phyloP scores from a whole-genome alignment of 2,113 vertebrate species.

The Scomber japonicus region DNA sequence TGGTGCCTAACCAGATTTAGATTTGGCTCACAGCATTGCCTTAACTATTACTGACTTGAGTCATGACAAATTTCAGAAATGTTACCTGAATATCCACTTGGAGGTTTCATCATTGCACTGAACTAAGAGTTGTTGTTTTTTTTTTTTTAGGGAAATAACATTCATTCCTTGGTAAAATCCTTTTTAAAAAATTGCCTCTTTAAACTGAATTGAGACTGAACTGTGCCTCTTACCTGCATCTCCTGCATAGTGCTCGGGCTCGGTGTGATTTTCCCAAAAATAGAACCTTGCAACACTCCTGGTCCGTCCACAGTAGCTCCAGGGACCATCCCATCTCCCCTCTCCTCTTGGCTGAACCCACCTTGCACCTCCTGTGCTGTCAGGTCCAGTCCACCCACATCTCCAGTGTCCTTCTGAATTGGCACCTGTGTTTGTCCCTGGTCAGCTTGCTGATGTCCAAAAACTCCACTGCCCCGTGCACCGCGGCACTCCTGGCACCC shows the following conservation, averaged over 20 bases:
- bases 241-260: slow-evolving; percentile 80
- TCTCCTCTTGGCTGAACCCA: slow-evolving; percentile 76
- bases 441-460: slow-evolving; percentile 78
- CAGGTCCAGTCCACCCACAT: slow-evolving; percentile 76
- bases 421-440: slow-evolving; percentile 62
- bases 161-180: background rate
- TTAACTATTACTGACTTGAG: background rate
- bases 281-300: slow-evolving; percentile 69
- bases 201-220: slow-evolving; percentile 3
- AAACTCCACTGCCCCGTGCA: slow-evolving; percentile 83
- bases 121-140: background rate
- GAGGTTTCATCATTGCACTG: background rate
- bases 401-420: slow-evolving; percentile 49
- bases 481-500: slow-evolving; percentile 89
- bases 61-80: background rate
- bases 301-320: slow-evolving; percentile 49
- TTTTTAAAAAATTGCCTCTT: background rate
- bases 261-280: slow-evolving; percentile 58
- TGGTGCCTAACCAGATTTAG: background rate
- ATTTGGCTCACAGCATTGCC: background rate
- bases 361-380: slow-evolving; percentile 84
- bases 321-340: slow-evolving; percentile 61
- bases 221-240: slow-evolving; percentile 83
- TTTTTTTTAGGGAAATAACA: background rate
- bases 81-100: background rate